phyloP scores from a whole-genome alignment of 2,113 vertebrate genomes.

The Limnothrissa miodon region DNA sequence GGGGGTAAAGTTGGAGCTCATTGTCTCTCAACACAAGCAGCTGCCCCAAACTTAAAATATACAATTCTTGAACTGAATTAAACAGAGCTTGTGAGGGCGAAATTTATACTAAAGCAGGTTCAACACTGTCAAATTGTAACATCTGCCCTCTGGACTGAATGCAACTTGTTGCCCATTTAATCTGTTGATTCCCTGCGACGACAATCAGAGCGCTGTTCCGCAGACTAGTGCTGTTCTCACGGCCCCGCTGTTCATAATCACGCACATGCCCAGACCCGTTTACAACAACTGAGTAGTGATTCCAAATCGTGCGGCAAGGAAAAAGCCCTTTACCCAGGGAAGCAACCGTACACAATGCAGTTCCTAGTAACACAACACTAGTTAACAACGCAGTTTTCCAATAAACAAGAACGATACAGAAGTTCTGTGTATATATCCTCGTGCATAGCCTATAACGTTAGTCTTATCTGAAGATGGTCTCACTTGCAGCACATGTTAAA shows the following conservation, averaged over 20 bases:
- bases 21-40: not conserved
- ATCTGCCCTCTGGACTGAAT: not conserved
- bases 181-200: not conserved
- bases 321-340: not conserved
- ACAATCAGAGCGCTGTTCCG: not conserved
- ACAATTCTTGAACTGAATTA: not conserved
- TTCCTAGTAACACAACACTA: not conserved
- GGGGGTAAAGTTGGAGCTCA: constrained; percentile 34
- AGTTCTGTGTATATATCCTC: not conserved
- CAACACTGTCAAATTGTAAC: not conserved
- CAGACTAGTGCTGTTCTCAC: constrained; percentile 40
- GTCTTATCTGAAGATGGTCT: not conserved
- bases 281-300: constrained; percentile 7
- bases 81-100: not conserved
- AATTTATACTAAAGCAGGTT: not conserved
- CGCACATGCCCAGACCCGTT: constrained; percentile 12
- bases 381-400: not conserved
- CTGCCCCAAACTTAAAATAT: not conserved
- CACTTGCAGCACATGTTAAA: not conserved
- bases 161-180: constrained; percentile 21
- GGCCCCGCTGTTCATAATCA: constrained; percentile 31
- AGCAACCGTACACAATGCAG: not conserved
- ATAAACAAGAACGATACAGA: not conserved
- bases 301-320: not conserved
- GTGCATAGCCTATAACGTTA: not conserved